Evolutionary conservation across 37 sponge, comb jelly and placozoan species (phyloP), one percentile per base, ranked within the genome.

Genomic region (Chondrilla cf. caribensis): DNA sequence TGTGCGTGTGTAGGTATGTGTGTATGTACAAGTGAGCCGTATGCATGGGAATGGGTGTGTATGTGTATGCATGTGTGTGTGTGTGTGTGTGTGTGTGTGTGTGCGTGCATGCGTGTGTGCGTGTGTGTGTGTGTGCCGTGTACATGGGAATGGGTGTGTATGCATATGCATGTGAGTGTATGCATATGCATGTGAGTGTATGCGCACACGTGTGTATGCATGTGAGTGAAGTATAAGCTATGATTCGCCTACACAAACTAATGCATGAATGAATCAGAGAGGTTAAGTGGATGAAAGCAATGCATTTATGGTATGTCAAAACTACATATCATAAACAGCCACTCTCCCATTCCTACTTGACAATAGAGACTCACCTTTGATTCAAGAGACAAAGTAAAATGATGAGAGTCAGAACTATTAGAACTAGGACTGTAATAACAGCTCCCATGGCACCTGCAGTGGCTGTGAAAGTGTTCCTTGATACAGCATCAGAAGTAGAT

Each of bases 71-170:
- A 68, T 81, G 54, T 28, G 54, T 81, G 82, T 66, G 54, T 81
- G 44, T 25, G 67, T 81, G 82, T 66, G 82, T 66, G 82, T n/a
- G 82, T 81, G 70, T 66, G 70, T 38, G 67, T 29, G 80, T 38
- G 80, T 11, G 36, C 22, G 38, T 32, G 62, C 33, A 39, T 42
- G 80, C 43, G 71, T 67, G 33, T 40, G 31, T 81, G 62, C 58
- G 31, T 60, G 80, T 28, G 5, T n/a, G n/a, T n/a, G n/a, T n/a
- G n/a, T n/a, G n/a, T n/a, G n/a, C n/a, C n/a, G n/a, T n/a, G n/a
- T n/a, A 55, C 57, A 55, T 55, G 17, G 17, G 17, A 19, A 55
- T 17, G 57, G 11, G 17, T 17, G 57, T 55, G 17, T 55, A 17
- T 55, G 17, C 57, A 55, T 17, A 55, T 55, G 17, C 57, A 55